Base-by-base conservation (phyloP, 1,140 invertebrate genomes). In the Lepidurus couesii region DNA sequence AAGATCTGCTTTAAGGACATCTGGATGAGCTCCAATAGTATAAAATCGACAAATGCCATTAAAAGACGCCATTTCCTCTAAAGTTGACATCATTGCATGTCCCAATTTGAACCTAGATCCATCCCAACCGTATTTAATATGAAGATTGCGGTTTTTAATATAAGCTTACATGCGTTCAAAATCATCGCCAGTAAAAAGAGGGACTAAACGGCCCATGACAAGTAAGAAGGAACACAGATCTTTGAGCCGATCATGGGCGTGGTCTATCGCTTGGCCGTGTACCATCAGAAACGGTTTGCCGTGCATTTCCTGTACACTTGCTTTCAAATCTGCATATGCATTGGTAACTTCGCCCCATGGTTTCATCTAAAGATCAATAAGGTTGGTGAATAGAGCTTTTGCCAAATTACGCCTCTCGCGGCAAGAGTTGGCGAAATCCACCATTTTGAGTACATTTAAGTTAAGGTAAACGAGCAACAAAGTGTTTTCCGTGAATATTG, bases 211-310 rank as follows among this genome's bases (percentile, higher is more conserved):
- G 0, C 89, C 90, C 13, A 90, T 81, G 34, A 88, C 87, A 83
- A 90, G 90, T n/a, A 90, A 86, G 3, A 87, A 84, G 0, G 90
- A 89, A 1, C 89, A 88, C 9, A 90, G 84, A 82, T 91, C 90
- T 79, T 89, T 83, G 76, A 91, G 83, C 78, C 87, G 86, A 81
- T 86, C 87, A 80, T 90, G 89, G 0, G 89, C 10, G 85, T 83
- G 81, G 85, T 86, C 79, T 88, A 87, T 81, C 86, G 86, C 81
- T 87, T 86, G 7, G 82, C 85, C 44, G 84, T 83, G 26, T 87
- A 83, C 74, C 81, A 65, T 84, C n/a, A 88, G 80, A 16, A 81
- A 81, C n/a, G 85, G 80, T n/a, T 81, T 82, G 77, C 42, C 75
- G 79, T 73, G 81, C 79, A 83, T 84, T 81, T 82, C 84, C 16